These are phyloP conservation scores for Dilophus febrilis DNA, from an alignment of 2,888 invertebrate species.

Conservation along the genomic window DNA sequence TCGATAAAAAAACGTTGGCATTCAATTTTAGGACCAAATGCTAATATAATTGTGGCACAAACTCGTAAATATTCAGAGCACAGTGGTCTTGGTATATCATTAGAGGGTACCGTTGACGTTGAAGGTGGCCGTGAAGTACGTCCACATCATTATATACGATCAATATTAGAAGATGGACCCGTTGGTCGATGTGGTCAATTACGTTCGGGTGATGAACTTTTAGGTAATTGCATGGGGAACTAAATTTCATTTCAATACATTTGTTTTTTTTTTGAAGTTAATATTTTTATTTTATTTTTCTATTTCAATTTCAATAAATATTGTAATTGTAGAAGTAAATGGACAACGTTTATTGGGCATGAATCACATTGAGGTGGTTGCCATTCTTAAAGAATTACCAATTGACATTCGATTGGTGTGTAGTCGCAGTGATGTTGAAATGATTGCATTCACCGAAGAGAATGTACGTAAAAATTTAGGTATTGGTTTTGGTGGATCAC, in stretches of 20 bases:
- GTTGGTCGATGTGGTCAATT: constrained; percentile 83
- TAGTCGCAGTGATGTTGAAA: constrained; percentile 40
- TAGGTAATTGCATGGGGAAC: no score
- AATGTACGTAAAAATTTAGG: constrained; percentile 15
- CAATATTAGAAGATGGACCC: constrained; percentile 93
- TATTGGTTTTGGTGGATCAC: constrained; percentile 39
- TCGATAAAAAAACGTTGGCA: constrained; percentile 70
- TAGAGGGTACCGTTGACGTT: constrained; percentile 97
- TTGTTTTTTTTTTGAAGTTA: constrained; percentile 1
- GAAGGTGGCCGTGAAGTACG: constrained; percentile 92
- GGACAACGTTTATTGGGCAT: constrained; percentile 74
- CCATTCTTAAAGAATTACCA: constrained; percentile 80
- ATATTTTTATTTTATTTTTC: constrained; percentile 3
- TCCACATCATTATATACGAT: constrained; percentile 96
- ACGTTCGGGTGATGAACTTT: constrained; percentile 85
- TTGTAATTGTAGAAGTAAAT: constrained; percentile 53
- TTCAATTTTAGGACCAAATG: constrained; percentile 59
- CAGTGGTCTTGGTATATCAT: constrained; percentile 88
- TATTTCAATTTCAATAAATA: constrained; percentile 1
- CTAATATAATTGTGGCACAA: constrained; percentile 64
- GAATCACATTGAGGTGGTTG: constrained; percentile 89
- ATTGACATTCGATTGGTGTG: constrained; percentile 83
- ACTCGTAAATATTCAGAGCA: constrained; percentile 73
- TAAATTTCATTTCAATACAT: no score
- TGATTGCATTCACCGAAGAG: constrained; percentile 28